phyloP scores from a whole-genome alignment of 2,797 vertebrate species.

The Coranthus polyacanthus region DNA sequence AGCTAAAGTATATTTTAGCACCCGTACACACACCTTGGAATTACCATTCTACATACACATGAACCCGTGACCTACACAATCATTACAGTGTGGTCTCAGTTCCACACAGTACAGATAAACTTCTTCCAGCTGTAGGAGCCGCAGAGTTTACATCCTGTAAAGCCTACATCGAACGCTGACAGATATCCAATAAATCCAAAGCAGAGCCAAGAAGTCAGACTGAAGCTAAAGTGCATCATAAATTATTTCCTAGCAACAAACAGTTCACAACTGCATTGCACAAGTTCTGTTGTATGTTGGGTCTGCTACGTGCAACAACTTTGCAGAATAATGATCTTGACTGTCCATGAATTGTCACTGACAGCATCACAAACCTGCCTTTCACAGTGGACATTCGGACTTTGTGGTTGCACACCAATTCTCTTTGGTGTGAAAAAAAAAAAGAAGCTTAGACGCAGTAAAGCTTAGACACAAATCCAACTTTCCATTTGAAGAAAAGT shows the following conservation, averaged over 20 bases:
- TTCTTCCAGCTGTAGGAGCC: constrained; percentile 13
- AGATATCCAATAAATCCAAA: constrained; percentile 11
- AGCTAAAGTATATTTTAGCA: constrained; percentile 1
- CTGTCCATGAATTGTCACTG: no score
- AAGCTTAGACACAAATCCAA: neutral
- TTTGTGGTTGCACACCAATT: no score
- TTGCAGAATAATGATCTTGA: no score
- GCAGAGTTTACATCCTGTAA: constrained; percentile 15
- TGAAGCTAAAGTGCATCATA: neutral
- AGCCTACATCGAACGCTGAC: neutral
- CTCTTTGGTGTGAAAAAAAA: no score
- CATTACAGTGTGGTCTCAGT: constrained; percentile 4
- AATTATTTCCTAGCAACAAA: neutral
- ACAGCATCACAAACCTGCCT: no score
- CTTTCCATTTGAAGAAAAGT: constrained; percentile 2
- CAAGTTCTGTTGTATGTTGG: neutral
- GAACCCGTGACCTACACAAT: constrained; percentile 22
- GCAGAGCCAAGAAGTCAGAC: constrained; percentile 10
- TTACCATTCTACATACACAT: constrained; percentile 7
- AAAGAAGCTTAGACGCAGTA: neutral
- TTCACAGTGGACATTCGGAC: no score
- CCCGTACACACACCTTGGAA: neutral
- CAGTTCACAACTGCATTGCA: neutral
- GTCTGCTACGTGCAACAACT: no score
- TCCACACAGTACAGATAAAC: constrained; percentile 19